Evolutionary conservation across 2,888 invertebrate species (phyloP).

Genomic region (Dolichomitus sp.): DNA sequence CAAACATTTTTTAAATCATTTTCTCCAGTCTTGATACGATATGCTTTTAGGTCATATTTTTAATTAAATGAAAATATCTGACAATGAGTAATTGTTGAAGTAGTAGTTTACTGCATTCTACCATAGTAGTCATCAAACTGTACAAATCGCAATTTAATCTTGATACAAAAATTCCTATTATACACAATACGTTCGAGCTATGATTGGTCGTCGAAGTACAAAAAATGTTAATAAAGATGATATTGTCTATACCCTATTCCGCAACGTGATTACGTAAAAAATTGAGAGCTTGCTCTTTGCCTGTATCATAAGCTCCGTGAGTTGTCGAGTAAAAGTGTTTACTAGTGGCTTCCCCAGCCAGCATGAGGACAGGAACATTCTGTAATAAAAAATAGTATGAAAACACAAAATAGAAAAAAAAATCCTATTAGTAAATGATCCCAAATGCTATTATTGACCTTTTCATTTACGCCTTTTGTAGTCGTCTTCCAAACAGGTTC

Average conservation of each 20-base stretch:
- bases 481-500: constrained; percentile 85
- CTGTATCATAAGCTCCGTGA: constrained; percentile 90
- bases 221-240: constrained; percentile 1
- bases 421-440: neutral
- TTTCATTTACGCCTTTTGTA: constrained; percentile 56
- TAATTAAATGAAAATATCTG: neutral
- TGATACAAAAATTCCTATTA: constrained; percentile 12
- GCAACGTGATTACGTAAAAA: constrained; percentile 80
- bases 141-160: constrained; percentile 16
- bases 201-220: neutral
- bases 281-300: constrained; percentile 87
- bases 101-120: neutral
- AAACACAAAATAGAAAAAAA: neutral
- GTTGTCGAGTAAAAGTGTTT: constrained; percentile 89
- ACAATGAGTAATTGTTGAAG: neutral
- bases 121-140: neutral
- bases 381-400: constrained; percentile 69
- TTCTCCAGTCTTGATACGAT: neutral
- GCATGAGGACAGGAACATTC: constrained; percentile 87
- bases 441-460: constrained; percentile 69
- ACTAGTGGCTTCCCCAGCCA: constrained; percentile 90
- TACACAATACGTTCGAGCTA: neutral
- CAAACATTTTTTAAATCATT: too few species aligned
- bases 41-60: neutral
- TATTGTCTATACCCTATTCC: constrained; percentile 50